A percentile compares a stretch with the other conserved stretches of the same genome.
These are phyloP conservation scores for Propsilocerus akamusi DNA, from an alignment of 1,140 invertebrate species.

Conservation along the genomic window DNA sequence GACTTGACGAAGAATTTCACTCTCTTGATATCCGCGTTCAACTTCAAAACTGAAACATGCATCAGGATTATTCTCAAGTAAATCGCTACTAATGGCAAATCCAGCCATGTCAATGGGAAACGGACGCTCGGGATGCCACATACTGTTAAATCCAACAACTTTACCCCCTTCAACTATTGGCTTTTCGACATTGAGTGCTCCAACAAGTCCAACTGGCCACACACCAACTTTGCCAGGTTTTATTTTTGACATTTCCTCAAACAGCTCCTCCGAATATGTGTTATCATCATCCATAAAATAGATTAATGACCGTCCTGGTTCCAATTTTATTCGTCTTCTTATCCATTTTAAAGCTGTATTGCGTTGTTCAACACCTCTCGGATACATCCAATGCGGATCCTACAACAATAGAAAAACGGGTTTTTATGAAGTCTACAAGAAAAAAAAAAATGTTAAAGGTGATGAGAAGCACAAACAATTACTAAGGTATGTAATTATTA, in stretches of 20 bases:
- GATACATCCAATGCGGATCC: slow-evolving; percentile 78
- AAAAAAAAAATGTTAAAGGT: slow-evolving; percentile 5
- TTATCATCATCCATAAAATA: slow-evolving; percentile 99
- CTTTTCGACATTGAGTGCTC: slow-evolving; percentile 71
- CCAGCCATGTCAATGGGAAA: slow-evolving; percentile 99
- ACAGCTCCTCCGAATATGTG: slow-evolving; percentile 54
- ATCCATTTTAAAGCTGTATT: slow-evolving; percentile 83
- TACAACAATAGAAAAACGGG: slow-evolving; percentile 10
- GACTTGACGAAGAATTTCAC: slow-evolving; percentile 66
- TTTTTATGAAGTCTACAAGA: neutral
- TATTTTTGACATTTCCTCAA: slow-evolving; percentile 44
- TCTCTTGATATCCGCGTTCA: slow-evolving; percentile 80
- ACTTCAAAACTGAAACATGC: slow-evolving; percentile 65
- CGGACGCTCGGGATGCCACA: slow-evolving; percentile 71
- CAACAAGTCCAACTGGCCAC: slow-evolving; percentile 94
- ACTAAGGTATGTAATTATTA: no score
- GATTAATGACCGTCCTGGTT: slow-evolving; percentile 50
- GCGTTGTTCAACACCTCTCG: slow-evolving; percentile 84
- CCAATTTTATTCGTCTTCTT: slow-evolving; percentile 37
- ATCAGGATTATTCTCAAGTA: slow-evolving; percentile 56
- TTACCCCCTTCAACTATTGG: slow-evolving; percentile 51
- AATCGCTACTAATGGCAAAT: slow-evolving; percentile 78
- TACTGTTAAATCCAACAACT: slow-evolving; percentile 63
- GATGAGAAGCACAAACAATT: neutral
- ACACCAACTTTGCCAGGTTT: slow-evolving; percentile 61